Base-by-base conservation (phyloP, 2,888 invertebrate species). In the Nipponacmea schrenckii region DNA sequence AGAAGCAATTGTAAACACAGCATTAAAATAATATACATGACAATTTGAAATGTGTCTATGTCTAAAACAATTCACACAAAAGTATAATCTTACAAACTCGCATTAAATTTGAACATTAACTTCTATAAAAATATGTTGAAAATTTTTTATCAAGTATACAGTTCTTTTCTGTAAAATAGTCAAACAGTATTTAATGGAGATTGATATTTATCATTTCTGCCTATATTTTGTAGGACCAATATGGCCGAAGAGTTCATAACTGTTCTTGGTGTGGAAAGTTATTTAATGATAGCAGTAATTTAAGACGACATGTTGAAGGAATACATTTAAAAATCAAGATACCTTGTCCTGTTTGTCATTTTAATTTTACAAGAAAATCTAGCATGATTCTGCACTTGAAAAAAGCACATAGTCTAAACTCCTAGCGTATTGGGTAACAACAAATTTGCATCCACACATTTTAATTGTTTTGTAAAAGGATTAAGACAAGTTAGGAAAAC, bases 211-310 rank as follows among this genome's bases (percentile, higher is more conserved):
- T 39, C 8, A 39, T 39, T 39, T 39, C 39, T 39, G 39, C 39
- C 39, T 56, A 20, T 56, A 20, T 56, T 56, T 56, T 56, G 56
- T 56, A 56, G 56, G 56, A 20, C 20, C 20, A 24, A 24, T 24
- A 12, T 24, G 20, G 20, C 24, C 24, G 56, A 56, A 56, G 56
- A 56, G 24, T 56, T 20, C 24, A 56, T 56, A 24, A 56, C 24
- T 56, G 56, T 56, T 56, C 56, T 24, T 56, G 56, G 56, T 56
- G 56, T 56, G 56, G 14, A 56, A 56, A 56, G 15, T 10, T 14
- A 24, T 56, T 56, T 15, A 56, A 56, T 56, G 56, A 56, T 56
- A 24, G 56, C 56, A 56, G 56, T 56, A 56, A 56, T 56, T 56
- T 56, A 24, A 56, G 56, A 24, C 20, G 56, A 24, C 56, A 56